Conservation (phyloP, 2,888 invertebrate species). For the Drosophila prolongata region DNA sequence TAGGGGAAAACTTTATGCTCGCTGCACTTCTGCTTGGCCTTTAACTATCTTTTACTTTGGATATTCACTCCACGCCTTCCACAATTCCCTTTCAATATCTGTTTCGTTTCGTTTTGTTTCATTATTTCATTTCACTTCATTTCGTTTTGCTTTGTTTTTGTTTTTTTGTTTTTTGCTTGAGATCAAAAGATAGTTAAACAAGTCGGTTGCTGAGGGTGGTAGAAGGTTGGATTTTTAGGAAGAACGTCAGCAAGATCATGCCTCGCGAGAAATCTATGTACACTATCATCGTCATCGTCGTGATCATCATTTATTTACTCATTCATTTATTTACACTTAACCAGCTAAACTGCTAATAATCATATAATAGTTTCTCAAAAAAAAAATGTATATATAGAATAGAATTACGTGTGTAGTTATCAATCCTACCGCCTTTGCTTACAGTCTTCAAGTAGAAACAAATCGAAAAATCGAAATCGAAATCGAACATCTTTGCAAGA, state of each 20-base stretch:
- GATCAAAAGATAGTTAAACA: conserved; percentile 82
- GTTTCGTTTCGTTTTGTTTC: conserved; percentile 36
- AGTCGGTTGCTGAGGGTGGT: conserved; percentile 42
- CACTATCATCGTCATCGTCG: conserved; percentile 26
- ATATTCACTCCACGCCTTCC: conserved; percentile 43
- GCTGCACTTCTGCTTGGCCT: conserved; percentile 22
- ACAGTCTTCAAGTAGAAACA: conserved; percentile 76
- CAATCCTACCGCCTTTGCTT: conserved; percentile 67
- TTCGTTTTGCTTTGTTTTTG: conserved; percentile 40
- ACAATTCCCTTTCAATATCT: conserved; percentile 22
- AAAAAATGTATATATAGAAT: conserved; percentile 29
- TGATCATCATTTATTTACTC: conserved; percentile 20
- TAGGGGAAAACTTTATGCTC: conserved; percentile 17
- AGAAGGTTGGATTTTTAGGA: conserved; percentile 38
- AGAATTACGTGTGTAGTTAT: conserved; percentile 44
- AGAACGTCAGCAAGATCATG: conserved; percentile 34
- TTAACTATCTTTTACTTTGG: conserved; percentile 79
- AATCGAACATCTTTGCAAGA: conserved; percentile 29
- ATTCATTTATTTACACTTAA: conserved; percentile 60
- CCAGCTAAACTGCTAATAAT: conserved; percentile 38
- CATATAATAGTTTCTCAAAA: conserved; percentile 21
- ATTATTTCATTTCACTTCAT: conserved; percentile 24
- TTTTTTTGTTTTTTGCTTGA: conserved; percentile 60
- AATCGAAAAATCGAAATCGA: conserved; percentile 25
- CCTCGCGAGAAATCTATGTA: conserved; percentile 54